Base-by-base conservation (phyloP, 2,888 invertebrate genomes). In the Tetramorium bicarinatum region DNA sequence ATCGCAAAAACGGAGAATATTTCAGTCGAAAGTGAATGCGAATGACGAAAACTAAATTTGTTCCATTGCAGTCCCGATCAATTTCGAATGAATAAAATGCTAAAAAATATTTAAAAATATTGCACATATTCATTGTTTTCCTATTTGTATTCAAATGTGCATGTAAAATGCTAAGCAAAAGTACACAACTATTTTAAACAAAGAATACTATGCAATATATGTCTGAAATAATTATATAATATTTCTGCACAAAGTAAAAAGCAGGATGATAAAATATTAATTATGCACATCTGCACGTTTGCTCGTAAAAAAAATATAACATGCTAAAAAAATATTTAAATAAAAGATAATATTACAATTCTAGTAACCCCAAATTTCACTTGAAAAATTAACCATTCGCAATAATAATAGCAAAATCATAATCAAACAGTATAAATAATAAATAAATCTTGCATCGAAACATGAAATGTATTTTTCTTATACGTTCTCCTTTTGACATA, bases 1-100 rank as follows among this genome's bases (percentile, higher is more conserved):
- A 38, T 86, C 83, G 85, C 84, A 82, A 81, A 61, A 81, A 85
- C 84, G 82, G 82, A 84, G 80, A 44, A 67, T 75, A 66, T 25
- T 54, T 75, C 21, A 61, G 21, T 79, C 59, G 59, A 61, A 79
- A 72, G 52, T 67, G n/a, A n/a, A n/a, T n/a, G n/a, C n/a, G n/a
- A n/a, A n/a, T n/a, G 21, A 66, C 38, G 21, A 34, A 64, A 64
- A 64, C 21, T 34, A 54, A 77, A 41, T 41, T 67, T 38, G n/a
- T n/a, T 38, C 13, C 67, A n/a, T 3, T 13, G 52, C 38, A 71
- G 13, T 34, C 56, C 11, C 4, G 52, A 67, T 44, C 18, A 75
- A 61, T 49, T 61, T 77, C 47, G n/a, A 67, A 83, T 67, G 41
- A 67, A 75, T 54, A 38, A 69, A 61, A 62, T 21, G n/a, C n/a